Conservation (phyloP, 2,113 vertebrate genomes). For the Panthera uncia region DNA sequence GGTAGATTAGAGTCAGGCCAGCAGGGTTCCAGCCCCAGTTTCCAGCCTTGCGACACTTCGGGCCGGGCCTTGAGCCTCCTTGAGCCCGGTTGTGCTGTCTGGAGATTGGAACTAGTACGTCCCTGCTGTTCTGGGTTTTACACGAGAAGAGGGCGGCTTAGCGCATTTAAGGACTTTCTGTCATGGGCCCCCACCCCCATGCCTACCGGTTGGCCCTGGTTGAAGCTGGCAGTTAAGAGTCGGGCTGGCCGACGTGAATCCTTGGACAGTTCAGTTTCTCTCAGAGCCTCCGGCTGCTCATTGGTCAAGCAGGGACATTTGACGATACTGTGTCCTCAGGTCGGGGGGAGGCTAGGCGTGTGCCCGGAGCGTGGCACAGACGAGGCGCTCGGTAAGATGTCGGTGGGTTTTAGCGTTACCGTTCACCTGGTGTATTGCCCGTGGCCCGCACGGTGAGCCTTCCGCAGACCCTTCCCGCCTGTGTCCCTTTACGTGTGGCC, state of each 20-base stretch:
- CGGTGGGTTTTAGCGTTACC: not conserved
- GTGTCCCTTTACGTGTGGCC: not conserved
- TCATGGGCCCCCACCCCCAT: accelerated
- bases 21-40: accelerated
- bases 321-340: not conserved
- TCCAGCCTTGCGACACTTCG: not conserved
- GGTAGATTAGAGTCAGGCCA: not conserved
- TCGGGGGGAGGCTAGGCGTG: not conserved
- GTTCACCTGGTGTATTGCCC: not conserved
- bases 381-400: accelerated
- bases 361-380: too few relatives aligned
- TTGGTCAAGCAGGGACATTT: not conserved
- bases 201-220: not conserved
- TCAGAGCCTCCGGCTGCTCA: not conserved
- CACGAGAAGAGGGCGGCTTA: not conserved
- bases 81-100: not conserved
- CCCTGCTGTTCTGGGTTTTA: not conserved
- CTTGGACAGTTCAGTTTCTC: accelerated
- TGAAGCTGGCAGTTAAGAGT: not conserved
- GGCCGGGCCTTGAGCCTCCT: not conserved
- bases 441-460: too few relatives aligned
- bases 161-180: not conserved
- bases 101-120: not conserved
- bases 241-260: accelerated
- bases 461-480: not conserved